Conservation (phyloP, 1,140 invertebrate genomes). For the Agraylea sexmaculata region DNA sequence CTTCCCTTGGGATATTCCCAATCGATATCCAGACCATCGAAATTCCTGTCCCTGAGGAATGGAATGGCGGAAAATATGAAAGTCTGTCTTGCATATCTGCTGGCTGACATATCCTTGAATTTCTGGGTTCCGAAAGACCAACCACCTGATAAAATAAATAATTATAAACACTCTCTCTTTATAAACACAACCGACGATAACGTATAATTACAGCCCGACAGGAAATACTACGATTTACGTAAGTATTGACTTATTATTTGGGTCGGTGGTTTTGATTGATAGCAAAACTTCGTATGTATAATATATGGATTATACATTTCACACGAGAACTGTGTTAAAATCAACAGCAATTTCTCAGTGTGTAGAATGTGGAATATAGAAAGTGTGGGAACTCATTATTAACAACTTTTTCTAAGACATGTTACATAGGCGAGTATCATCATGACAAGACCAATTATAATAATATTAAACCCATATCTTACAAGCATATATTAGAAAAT, state of each 20-base stretch:
- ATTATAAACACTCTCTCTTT: not conserved
- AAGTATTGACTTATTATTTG: not conserved
- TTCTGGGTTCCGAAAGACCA: slow-evolving; percentile 94
- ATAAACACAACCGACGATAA: not conserved
- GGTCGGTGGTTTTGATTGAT: not conserved
- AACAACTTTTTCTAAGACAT: no score
- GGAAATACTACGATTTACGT: not conserved
- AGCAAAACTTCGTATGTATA: no score
- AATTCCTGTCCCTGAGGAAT: slow-evolving; percentile 74
- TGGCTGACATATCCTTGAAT: slow-evolving; percentile 85
- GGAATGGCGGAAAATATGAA: slow-evolving; percentile 91
- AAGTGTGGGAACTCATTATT: slow-evolving; percentile 13
- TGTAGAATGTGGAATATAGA: slow-evolving; percentile 11
- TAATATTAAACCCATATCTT: no score
- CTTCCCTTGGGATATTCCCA: slow-evolving; percentile 95
- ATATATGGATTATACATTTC: no score
- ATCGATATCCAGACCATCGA: slow-evolving; percentile 87
- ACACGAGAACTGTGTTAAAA: no score
- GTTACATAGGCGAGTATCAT: no score
- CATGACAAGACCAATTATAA: no score
- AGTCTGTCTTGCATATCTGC: slow-evolving; percentile 77
- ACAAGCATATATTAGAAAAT: no score
- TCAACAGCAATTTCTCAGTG: no score
- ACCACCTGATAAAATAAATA: slow-evolving; percentile 52
- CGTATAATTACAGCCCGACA: not conserved